Conservation (phyloP, 23 tunicate species). For the Trididemnum clinides region DNA sequence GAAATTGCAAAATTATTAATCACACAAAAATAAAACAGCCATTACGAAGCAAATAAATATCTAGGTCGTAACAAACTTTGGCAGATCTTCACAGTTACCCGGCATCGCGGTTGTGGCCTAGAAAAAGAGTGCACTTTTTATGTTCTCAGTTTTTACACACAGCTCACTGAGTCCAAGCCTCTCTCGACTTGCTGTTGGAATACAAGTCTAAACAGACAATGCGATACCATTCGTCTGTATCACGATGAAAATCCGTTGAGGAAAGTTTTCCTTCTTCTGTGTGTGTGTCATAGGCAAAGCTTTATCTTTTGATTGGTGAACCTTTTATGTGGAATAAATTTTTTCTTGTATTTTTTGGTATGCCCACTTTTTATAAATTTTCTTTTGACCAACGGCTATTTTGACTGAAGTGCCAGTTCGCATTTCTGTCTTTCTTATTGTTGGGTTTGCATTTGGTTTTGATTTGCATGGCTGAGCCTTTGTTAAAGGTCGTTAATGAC, state of each 20-base stretch:
- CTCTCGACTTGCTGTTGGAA: background rate
- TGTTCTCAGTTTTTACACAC: background rate
- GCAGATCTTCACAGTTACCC: background rate
- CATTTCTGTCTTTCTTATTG: background rate
- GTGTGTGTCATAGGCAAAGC: background rate
- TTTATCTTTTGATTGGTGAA: background rate
- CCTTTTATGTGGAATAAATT: background rate
- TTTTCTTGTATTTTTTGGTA: background rate
- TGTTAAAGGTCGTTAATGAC: background rate
- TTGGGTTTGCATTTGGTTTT: background rate
- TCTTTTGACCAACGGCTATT: background rate
- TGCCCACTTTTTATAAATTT: background rate
- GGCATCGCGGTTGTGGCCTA: background rate
- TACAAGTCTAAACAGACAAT: background rate
- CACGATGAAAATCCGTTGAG: background rate
- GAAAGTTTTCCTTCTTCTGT: background rate
- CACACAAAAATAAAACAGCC: background rate
- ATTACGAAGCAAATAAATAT: background rate
- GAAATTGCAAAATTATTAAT: background rate
- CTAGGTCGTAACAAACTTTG: background rate
- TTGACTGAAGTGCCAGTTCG: background rate
- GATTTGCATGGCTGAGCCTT: background rate
- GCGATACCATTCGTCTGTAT: background rate
- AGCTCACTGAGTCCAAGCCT: background rate
- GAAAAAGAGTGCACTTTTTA: background rate